These are phyloP conservation scores for Lepidostoma basale DNA, from an alignment of 1,140 invertebrate species.

Conservation along the genomic window DNA sequence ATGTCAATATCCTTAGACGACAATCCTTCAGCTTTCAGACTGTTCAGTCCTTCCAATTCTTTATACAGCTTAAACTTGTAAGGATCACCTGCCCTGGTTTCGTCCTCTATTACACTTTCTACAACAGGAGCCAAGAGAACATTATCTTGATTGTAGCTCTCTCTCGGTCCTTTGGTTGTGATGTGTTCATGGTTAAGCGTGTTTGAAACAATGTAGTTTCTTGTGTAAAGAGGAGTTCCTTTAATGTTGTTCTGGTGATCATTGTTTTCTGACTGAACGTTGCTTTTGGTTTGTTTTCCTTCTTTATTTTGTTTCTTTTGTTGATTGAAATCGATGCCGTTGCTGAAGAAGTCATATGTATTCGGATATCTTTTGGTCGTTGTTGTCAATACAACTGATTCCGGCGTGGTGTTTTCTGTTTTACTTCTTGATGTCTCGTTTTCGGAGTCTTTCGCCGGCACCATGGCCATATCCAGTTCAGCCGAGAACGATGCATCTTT, in stretches of 20 bases:
- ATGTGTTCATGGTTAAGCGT: conserved; percentile 5
- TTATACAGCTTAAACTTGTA: conserved; percentile 54
- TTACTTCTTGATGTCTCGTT: conserved; percentile 22
- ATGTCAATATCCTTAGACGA: conserved; percentile 56
- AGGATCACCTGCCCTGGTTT: conserved; percentile 49
- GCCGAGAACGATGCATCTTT: conserved; percentile 82
- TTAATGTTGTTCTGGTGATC: conserved; percentile 8
- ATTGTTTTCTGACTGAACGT: neutral
- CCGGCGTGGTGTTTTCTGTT: neutral
- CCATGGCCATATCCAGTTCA: conserved; percentile 63
- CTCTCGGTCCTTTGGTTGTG: conserved; percentile 6
- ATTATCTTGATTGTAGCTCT: conserved; percentile 7
- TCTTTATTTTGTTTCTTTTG: conserved; percentile 3
- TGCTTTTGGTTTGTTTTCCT: neutral
- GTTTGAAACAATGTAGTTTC: conserved; percentile 7
- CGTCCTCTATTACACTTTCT: conserved; percentile 38
- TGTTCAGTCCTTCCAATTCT: conserved; percentile 54
- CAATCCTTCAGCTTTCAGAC: conserved; percentile 57
- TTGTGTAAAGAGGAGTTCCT: conserved; percentile 36
- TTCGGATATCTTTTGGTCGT: conserved; percentile 12
- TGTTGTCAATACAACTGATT: neutral
- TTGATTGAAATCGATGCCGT: conserved; percentile 4
- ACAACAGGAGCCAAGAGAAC: conserved; percentile 28
- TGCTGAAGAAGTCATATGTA: conserved; percentile 15
- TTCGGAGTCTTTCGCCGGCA: conserved; percentile 39